phyloP scores from a whole-genome alignment of 1,140 invertebrate genomes.

The Lordiphosa clarofinis region DNA sequence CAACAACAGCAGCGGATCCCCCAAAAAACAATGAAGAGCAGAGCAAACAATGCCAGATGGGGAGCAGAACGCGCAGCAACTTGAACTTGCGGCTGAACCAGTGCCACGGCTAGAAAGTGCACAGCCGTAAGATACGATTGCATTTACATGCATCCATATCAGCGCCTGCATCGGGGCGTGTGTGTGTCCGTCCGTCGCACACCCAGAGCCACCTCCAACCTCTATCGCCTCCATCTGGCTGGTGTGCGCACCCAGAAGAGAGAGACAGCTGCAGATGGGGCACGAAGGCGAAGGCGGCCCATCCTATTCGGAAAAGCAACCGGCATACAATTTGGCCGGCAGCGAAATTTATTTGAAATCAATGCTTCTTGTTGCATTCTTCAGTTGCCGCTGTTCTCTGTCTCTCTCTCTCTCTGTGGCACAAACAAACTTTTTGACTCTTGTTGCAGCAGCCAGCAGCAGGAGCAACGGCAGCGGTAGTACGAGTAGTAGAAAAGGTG shows the following conservation, averaged over 20 bases:
- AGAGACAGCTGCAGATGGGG: constrained; percentile 32
- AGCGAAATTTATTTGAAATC: constrained; percentile 78
- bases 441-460: constrained; percentile 47
- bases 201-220: constrained; percentile 5
- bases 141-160: constrained; percentile 77
- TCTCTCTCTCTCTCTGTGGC: constrained; percentile 26
- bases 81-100: constrained; percentile 57
- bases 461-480: constrained; percentile 23
- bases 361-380: constrained; percentile 77
- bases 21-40: constrained; percentile 46
- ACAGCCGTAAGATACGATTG: constrained; percentile 77
- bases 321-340: constrained; percentile 76
- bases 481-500: constrained; percentile 33
- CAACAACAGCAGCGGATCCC: constrained; percentile 24
- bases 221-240: constrained; percentile 3
- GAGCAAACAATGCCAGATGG: constrained; percentile 54
- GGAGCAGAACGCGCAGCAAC: constrained; percentile 48
- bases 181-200: constrained; percentile 27
- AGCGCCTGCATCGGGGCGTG: constrained; percentile 71
- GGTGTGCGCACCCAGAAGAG: constrained; percentile 47
- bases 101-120: constrained; percentile 65
- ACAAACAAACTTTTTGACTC: constrained; percentile 61
- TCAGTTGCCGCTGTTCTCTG: constrained; percentile 46
- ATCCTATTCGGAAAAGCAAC: constrained; percentile 56
- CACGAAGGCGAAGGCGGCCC: constrained; percentile 16